These are phyloP conservation scores for Hylaeus volcanicus DNA, from an alignment of 1,140 invertebrate species.

Conservation along the genomic window DNA sequence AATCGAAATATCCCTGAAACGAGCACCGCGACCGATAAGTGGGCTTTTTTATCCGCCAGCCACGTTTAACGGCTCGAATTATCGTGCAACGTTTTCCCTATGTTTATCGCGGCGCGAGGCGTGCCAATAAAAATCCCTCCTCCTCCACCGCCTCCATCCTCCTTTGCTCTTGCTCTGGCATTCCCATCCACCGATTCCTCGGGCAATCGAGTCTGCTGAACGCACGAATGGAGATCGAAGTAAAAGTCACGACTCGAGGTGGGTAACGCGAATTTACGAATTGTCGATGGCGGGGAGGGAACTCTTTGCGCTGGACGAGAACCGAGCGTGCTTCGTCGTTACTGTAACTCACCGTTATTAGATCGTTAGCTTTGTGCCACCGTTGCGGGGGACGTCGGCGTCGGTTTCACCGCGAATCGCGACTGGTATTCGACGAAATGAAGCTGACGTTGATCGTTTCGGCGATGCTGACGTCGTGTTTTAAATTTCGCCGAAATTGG, in stretches of 20 bases:
- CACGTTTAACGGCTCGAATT: conserved; percentile 13
- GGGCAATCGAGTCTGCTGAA: not conserved
- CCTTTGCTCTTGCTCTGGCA: not conserved
- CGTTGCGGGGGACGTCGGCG: conserved; percentile 34
- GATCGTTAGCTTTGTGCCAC: conserved; percentile 61
- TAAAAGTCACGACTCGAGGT: not conserved
- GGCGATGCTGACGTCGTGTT: not conserved
- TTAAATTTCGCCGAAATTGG: no score
- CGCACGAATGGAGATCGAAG: not conserved
- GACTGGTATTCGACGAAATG: conserved; percentile 19
- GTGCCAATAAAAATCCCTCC: conserved; percentile 35
- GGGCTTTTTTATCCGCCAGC: not conserved
- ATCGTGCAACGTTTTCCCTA: conserved; percentile 13
- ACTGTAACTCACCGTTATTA: conserved; percentile 74
- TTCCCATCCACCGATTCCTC: not conserved
- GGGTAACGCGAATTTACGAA: conserved; percentile 30
- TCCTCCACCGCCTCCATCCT: not conserved
- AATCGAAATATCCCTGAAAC: conserved; percentile 8
- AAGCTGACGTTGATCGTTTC: not conserved
- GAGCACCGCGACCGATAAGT: conserved; percentile 16
- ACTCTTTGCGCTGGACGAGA: not conserved
- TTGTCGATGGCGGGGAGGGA: not conserved
- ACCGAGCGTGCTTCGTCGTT: conserved; percentile 21
- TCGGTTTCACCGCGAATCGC: conserved; percentile 53
- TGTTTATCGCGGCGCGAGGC: conserved; percentile 28